Conservation (phyloP, 2,797 vertebrate species). For the Cryptoprocta ferox region DNA sequence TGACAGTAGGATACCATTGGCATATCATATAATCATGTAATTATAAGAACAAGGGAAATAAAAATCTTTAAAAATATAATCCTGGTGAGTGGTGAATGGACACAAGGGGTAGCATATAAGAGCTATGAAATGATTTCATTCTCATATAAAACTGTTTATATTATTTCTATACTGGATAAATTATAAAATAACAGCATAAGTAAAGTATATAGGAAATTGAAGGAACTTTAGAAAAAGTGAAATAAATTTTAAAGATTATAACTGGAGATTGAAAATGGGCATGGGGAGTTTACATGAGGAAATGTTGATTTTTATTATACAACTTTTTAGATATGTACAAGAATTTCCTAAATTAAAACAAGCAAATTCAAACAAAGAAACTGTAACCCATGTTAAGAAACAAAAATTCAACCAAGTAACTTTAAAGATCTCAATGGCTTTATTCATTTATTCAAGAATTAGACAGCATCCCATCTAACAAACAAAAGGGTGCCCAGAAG, state of each 20-base stretch:
- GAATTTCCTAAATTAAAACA: neutral
- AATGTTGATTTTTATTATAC: neutral
- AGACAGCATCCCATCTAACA: neutral
- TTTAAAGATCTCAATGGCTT: neutral
- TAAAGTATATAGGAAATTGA: neutral
- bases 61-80: neutral
- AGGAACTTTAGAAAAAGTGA: neutral
- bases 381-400: neutral
- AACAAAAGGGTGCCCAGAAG: neutral
- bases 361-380: neutral
- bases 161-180: neutral
- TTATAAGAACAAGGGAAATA: neutral
- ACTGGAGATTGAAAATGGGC: neutral
- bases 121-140: neutral
- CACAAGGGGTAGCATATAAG: neutral
- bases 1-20: accelerated
- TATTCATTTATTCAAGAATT: neutral
- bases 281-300: neutral
- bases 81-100: neutral
- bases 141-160: neutral
- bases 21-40: neutral
- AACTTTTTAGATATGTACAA: neutral
- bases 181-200: neutral
- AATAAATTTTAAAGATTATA: neutral
- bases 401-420: neutral